Evolutionary conservation across 2,888 invertebrate species (phyloP), one percentile per base, ranked within the genome.

Genomic region (Drosophila pseudotalamancana): DNA sequence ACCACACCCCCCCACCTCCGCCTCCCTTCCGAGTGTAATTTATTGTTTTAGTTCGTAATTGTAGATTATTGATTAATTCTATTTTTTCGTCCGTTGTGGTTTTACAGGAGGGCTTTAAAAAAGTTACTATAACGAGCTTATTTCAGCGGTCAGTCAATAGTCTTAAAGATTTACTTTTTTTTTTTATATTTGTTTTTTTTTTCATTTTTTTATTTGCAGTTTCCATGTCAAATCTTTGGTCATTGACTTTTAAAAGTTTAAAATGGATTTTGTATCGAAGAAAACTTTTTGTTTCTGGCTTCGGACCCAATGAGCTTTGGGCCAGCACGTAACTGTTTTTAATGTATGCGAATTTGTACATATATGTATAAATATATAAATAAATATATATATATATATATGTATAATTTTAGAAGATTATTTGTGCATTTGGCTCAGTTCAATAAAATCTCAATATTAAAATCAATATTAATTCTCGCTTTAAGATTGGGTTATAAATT

Each of bases 11-110:
- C 16, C 12, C 19, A 11, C 6, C 18, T n/a, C 18, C n/a, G 0
- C 27, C 31, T 4, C 16, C 3, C 12, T 14, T 18, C 34, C 6
- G 46, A 43, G 45, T 48, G 56, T 67, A 72, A 86, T 82, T 87
- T 87, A 85, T 82, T 75, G 82, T 87, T 81, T 76, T 73, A 75
- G 70, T 81, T 84, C 69, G 78, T 71, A 84, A 75, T 80, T 71
- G 56, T 64, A 45, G 72, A 80, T 80, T 87, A 86, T 81, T 81
- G 81, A 81, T 81, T 87, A 56, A 48, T 66, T 51, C 46, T 43
- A 5, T 27, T 32, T 31, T 2, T 16, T 27, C 6, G 9, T 8
- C 3, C 1, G 5, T 21, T 35, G 25, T 37, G 32, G 48, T 16
- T 51, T 46, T 31, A 3, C 14, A 18, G 12, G 6, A n/a, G 40